Conservation (phyloP, 2,113 vertebrate species). For the Pseudorectes ferrugineus region DNA sequence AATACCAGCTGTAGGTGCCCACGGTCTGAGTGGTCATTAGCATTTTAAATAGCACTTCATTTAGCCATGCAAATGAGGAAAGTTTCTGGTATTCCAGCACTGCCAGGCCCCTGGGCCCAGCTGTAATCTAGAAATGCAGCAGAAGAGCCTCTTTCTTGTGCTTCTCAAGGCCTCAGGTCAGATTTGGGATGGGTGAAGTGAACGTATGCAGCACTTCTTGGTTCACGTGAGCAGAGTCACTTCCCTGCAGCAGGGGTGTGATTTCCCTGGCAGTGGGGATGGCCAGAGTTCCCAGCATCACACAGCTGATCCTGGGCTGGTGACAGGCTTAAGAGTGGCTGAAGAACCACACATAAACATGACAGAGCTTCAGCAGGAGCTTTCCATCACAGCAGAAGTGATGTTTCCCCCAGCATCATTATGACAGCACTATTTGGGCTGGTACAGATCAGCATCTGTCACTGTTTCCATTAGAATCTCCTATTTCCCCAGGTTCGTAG, state of each 20-base stretch:
- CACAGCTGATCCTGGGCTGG: not conserved
- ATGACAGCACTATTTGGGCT: not conserved
- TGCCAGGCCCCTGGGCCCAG: not conserved
- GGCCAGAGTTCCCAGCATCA: not conserved
- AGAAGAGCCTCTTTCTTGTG: not conserved
- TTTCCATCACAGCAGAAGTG: slow-evolving; percentile 19
- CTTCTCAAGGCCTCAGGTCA: not conserved
- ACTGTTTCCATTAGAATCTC: slow-evolving; percentile 30
- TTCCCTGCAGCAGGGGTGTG: not conserved
- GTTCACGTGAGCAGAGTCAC: not conserved
- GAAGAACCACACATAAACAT: not conserved
- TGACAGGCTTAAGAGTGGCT: not conserved
- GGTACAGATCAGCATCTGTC: slow-evolving; percentile 45
- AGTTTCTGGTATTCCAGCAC: not conserved
- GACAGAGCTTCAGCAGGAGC: not conserved
- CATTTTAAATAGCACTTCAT: not conserved
- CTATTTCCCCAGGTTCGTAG: slow-evolving; percentile 13
- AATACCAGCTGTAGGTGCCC: not conserved
- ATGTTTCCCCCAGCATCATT: slow-evolving; percentile 8
- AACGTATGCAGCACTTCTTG: not conserved
- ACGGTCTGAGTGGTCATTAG: too few species aligned
- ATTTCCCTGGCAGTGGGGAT: not conserved
- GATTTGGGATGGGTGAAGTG: not conserved
- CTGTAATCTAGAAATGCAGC: not conserved
- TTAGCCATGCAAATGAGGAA: not conserved